Percentiles rank a stretch among this genome's conserved stretches.
These are phyloP conservation scores for Halictus quadricinctus DNA, from an alignment of 2,888 invertebrate species.

Conservation along the genomic window DNA sequence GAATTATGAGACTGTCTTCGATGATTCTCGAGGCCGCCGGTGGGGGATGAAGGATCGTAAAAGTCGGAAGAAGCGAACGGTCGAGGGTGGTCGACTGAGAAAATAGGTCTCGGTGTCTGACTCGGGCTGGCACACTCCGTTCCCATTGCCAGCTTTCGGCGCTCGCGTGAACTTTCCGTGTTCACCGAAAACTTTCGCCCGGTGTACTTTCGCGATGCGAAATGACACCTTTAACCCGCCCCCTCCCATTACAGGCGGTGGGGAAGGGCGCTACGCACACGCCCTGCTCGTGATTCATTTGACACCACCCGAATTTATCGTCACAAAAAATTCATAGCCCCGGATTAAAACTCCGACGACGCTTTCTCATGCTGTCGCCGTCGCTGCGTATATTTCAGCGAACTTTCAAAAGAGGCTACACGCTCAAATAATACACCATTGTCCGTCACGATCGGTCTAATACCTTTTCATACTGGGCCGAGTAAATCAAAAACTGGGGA, in stretches of 20 bases:
- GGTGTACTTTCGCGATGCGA: not conserved
- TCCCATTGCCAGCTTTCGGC: slow-evolving; percentile 53
- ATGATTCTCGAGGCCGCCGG: slow-evolving; percentile 18
- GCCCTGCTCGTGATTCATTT: not conserved
- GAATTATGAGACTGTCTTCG: slow-evolving; percentile 5
- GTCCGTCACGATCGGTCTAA: not conserved
- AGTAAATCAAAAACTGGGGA: too few relatives aligned
- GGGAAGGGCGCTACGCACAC: not conserved
- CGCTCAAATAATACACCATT: not conserved
- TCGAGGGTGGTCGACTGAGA: slow-evolving; percentile 60
- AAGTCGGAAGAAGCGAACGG: slow-evolving; percentile 49
- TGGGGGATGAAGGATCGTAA: slow-evolving; percentile 7
- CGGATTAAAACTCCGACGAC: not conserved
- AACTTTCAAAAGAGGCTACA: not conserved
- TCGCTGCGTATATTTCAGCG: not conserved
- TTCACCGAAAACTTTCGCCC: slow-evolving; percentile 15
- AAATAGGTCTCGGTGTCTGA: slow-evolving; percentile 76
- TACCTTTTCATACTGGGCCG: too few relatives aligned
- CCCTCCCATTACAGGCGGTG: not conserved
- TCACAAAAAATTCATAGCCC: not conserved
- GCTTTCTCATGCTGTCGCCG: not conserved
- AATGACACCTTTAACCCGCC: not conserved
- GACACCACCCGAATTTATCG: not conserved
- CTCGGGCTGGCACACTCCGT: slow-evolving; percentile 69
- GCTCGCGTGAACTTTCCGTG: slow-evolving; percentile 43